Conservation (phyloP, 2,113 vertebrate genomes). For the Platysternon megacephalum region DNA sequence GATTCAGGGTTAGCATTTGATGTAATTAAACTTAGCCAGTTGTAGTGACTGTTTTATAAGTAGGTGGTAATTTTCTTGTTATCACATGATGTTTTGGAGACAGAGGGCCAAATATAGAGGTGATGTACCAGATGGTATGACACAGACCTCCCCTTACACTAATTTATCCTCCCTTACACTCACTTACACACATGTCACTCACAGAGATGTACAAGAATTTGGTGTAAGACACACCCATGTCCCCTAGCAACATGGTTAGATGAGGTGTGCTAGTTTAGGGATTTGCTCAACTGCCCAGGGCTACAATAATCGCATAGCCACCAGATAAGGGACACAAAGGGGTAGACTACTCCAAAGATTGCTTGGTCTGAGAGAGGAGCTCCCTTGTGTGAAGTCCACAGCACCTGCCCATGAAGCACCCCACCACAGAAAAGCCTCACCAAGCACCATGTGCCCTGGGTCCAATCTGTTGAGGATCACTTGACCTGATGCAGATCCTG, state of each 20-base stretch:
- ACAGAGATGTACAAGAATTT: no score
- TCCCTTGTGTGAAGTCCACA: neutral
- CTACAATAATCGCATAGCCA: slow-evolving; percentile 47
- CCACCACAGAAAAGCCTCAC: slow-evolving; percentile 30
- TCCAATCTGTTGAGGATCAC: slow-evolving; percentile 65
- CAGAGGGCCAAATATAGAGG: slow-evolving; percentile 56
- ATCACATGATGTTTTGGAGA: slow-evolving; percentile 54
- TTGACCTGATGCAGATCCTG: slow-evolving; percentile 38
- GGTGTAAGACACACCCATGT: no score
- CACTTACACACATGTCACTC: no score
- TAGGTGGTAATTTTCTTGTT: slow-evolving; percentile 60
- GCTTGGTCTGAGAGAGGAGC: slow-evolving; percentile 39
- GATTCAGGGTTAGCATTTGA: neutral
- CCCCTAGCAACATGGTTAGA: no score
- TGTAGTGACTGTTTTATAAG: slow-evolving; percentile 11
- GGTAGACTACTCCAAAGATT: slow-evolving; percentile 12
- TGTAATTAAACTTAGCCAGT: slow-evolving; percentile 9
- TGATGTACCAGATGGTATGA: neutral
- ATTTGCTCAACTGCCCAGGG: slow-evolving; percentile 53
- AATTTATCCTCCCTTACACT: no score
- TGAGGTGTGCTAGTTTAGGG: no score
- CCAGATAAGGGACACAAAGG: slow-evolving; percentile 41
- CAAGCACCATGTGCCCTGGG: neutral
- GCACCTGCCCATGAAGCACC: slow-evolving; percentile 39
- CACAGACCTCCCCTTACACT: no score